These are phyloP conservation scores for Percopsis transmontana DNA, from an alignment of 2,113 vertebrate genomes.

Conservation along the genomic window DNA sequence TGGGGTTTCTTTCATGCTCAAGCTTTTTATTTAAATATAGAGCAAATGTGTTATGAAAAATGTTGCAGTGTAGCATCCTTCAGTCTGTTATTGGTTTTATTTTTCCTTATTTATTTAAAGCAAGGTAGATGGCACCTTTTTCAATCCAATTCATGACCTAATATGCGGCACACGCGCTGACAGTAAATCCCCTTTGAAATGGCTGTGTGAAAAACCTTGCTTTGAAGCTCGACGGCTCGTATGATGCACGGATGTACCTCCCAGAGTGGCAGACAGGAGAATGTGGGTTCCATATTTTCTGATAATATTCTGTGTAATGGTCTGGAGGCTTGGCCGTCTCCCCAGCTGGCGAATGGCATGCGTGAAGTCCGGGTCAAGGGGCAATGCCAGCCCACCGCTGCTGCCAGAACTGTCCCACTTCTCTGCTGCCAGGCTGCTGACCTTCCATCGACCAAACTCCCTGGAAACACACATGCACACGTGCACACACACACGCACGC, in stretches of 20 bases:
- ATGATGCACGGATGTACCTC: constrained; percentile 69
- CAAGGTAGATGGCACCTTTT: too few relatives aligned
- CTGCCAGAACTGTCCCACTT: constrained; percentile 63
- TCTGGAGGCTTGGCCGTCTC: constrained; percentile 76
- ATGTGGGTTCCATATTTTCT: constrained; percentile 84
- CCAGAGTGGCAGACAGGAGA: constrained; percentile 79
- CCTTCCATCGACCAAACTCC: constrained; percentile 86
- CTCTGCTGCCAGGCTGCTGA: constrained; percentile 82
- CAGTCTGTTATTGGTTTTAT: too few relatives aligned
- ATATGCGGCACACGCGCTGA: constrained; percentile 26
- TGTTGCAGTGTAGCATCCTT: too few relatives aligned
- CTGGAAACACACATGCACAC: constrained; percentile 53
- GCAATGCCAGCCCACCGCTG: constrained; percentile 66
- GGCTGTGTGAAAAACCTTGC: constrained; percentile 19
- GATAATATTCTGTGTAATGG: constrained; percentile 81
- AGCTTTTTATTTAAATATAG: too few relatives aligned
- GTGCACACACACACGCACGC: constrained; percentile 1
- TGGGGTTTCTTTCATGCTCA: too few relatives aligned
- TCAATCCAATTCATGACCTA: constrained; percentile 44
- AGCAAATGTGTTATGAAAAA: too few relatives aligned
- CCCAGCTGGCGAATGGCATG: constrained; percentile 79
- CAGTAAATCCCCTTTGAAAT: constrained; percentile 34
- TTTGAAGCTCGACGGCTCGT: constrained; percentile 46
- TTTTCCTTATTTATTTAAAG: too few relatives aligned
- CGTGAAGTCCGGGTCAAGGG: constrained; percentile 81